A percentile compares a stretch with the other conserved stretches of the same genome.
Evolutionary conservation across 2,113 vertebrate species (phyloP).

Genomic region (Corvus cornix): DNA sequence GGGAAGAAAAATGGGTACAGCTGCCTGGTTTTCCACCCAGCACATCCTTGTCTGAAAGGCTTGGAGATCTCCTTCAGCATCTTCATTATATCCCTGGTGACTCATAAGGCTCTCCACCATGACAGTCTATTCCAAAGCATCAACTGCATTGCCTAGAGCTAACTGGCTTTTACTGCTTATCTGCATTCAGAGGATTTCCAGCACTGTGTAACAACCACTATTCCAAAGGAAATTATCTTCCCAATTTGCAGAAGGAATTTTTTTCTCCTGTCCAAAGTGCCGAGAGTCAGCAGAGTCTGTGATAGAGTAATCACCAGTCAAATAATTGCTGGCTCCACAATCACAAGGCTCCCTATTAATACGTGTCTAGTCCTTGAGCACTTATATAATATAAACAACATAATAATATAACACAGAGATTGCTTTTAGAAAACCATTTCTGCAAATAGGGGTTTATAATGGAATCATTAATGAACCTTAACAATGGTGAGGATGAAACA

Average conservation of each 20-base stretch:
- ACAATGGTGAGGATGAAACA: neutral
- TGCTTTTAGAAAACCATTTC: conserved; percentile 48
- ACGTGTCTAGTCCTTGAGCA: neutral
- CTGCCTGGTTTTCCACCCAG: neutral
- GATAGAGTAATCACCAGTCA: conserved; percentile 50
- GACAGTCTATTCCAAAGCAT: neutral
- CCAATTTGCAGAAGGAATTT: conserved; percentile 43
- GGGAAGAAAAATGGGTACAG: neutral
- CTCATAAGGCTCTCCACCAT: neutral
- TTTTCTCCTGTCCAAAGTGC: conserved; percentile 19
- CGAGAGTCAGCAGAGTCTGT: conserved; percentile 43
- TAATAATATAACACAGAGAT: conserved; percentile 40
- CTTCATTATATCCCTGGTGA: neutral
- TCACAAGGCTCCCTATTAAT: conserved; percentile 49
- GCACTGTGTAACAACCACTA: neutral
- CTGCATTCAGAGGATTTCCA: conserved; percentile 43
- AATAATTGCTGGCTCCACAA: conserved; percentile 31
- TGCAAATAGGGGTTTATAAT: conserved; percentile 36
- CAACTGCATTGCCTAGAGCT: neutral
- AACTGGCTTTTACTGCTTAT: conserved; percentile 20
- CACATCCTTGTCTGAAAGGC: neutral
- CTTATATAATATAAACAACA: conserved; percentile 41
- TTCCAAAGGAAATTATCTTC: conserved; percentile 48
- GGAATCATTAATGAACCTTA: conserved; percentile 56
- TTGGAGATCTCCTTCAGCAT: neutral